These are phyloP conservation scores for Gibbula magus DNA, from an alignment of 2,888 invertebrate genomes.

Conservation along the genomic window DNA sequence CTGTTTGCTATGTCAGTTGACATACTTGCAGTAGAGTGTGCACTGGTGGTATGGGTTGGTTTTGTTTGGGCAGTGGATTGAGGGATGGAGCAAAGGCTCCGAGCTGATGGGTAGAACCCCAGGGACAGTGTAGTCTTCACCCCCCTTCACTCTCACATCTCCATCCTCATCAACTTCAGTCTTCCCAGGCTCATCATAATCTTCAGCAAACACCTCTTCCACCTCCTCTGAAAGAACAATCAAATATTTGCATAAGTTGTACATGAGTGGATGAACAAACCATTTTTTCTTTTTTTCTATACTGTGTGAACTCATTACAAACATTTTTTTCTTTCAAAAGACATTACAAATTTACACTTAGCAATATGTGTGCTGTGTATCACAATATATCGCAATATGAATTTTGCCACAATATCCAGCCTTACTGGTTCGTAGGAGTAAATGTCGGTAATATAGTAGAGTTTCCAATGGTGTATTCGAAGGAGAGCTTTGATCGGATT, in stretches of 20 bases:
- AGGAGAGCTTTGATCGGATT: too few relatives aligned
- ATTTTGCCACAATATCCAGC: too few relatives aligned
- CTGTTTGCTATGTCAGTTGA: background rate
- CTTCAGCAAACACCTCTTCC: constrained; percentile 96
- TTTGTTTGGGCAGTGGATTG: constrained; percentile 92
- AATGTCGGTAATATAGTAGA: too few relatives aligned
- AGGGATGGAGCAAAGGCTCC: constrained; percentile 20
- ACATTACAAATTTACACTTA: too few relatives aligned
- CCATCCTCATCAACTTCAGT: constrained; percentile 40
- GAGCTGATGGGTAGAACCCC: constrained; percentile 22
- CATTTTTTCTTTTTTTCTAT: background rate
- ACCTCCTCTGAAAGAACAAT: constrained; percentile 54
- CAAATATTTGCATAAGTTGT: too few relatives aligned
- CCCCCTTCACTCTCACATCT: constrained; percentile 7
- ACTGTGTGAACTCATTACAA: too few relatives aligned
- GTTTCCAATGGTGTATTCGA: too few relatives aligned
- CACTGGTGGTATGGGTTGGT: constrained; percentile 96
- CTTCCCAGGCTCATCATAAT: constrained; percentile 83
- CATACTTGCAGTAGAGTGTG: constrained; percentile 83
- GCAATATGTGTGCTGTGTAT: too few relatives aligned
- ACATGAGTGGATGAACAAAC: too few relatives aligned
- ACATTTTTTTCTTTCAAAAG: too few relatives aligned
- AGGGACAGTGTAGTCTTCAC: constrained; percentile 36
- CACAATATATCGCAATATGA: too few relatives aligned
- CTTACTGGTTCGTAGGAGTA: too few relatives aligned